Evolutionary conservation across 2,113 vertebrate genomes (phyloP).

Genomic region (Trichomycterus rosablanca): DNA sequence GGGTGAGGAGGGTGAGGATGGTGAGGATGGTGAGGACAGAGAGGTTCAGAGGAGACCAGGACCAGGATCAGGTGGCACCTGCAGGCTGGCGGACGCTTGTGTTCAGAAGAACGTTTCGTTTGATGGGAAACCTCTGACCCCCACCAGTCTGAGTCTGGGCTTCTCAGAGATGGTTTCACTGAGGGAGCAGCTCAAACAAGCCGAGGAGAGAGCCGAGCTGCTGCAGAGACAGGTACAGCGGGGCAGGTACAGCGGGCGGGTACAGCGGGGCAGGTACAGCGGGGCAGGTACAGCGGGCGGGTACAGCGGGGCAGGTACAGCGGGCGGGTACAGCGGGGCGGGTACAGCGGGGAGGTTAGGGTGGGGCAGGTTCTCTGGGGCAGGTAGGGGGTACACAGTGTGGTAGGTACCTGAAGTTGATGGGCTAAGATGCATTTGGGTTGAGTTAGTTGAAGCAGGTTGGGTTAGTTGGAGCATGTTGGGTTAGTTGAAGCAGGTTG

Average conservation of each 20-base stretch:
- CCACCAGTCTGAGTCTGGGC: slow-evolving; percentile 65
- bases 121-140: slow-evolving; percentile 66
- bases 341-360: slow-evolving; percentile 58
- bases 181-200: slow-evolving; percentile 73
- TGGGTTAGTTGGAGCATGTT: not conserved
- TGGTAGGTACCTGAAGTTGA: no score
- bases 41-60: no score
- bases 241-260: not conserved
- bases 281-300: not conserved
- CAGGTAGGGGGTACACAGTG: no score
- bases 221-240: slow-evolving; percentile 72
- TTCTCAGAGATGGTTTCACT: slow-evolving; percentile 66
- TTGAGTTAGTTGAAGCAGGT: no score
- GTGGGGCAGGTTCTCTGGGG: slow-evolving; percentile 52
- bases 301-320: not conserved
- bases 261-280: not conserved
- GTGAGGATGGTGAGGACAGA: no score
- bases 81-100: slow-evolving; percentile 66
- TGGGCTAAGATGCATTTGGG: no score
- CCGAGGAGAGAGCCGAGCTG: slow-evolving; percentile 70
- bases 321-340: not conserved
- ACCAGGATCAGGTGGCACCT: slow-evolving; percentile 53
- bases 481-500: not conserved
- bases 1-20: slow-evolving; percentile 53
- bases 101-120: slow-evolving; percentile 77